These are phyloP conservation scores for Tyrannus savana DNA, from an alignment of 2,113 vertebrate genomes.

Conservation along the genomic window DNA sequence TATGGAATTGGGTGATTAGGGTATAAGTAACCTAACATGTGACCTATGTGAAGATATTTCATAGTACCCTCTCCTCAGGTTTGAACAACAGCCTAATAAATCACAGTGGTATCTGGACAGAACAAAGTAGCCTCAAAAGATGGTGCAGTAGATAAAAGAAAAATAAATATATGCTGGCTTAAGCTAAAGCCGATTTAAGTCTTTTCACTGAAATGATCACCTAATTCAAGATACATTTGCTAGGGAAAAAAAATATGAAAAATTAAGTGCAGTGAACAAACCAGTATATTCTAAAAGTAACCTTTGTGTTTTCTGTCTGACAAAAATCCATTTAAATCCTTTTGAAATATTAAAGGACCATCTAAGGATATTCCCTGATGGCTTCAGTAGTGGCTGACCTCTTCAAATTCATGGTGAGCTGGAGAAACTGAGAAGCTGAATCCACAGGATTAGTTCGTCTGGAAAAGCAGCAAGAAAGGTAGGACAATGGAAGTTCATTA, in stretches of 20 bases:
- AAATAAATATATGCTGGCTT: not conserved
- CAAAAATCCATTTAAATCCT: constrained; percentile 3
- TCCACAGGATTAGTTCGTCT: not conserved
- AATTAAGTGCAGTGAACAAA: not conserved
- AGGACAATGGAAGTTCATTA: not conserved
- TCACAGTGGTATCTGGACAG: not conserved
- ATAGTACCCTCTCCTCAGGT: not conserved
- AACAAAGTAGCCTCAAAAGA: not conserved
- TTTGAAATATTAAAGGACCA: not conserved
- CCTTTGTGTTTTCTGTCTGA: not conserved
- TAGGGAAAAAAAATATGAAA: not conserved
- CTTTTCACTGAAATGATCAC: not conserved
- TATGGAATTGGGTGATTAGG: not conserved
- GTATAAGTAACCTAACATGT: not conserved
- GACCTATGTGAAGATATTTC: not conserved
- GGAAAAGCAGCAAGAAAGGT: not conserved
- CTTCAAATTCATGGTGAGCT: not conserved
- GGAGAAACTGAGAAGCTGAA: not conserved
- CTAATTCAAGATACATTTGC: not conserved
- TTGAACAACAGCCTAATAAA: not conserved
- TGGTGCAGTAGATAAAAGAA: not conserved
- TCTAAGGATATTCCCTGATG: not conserved
- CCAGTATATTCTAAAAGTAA: not conserved
- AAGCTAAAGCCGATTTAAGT: not conserved
- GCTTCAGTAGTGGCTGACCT: not conserved